Evolutionary conservation across 2,797 vertebrate species (phyloP).

Genomic region (Trachurus trachurus): DNA sequence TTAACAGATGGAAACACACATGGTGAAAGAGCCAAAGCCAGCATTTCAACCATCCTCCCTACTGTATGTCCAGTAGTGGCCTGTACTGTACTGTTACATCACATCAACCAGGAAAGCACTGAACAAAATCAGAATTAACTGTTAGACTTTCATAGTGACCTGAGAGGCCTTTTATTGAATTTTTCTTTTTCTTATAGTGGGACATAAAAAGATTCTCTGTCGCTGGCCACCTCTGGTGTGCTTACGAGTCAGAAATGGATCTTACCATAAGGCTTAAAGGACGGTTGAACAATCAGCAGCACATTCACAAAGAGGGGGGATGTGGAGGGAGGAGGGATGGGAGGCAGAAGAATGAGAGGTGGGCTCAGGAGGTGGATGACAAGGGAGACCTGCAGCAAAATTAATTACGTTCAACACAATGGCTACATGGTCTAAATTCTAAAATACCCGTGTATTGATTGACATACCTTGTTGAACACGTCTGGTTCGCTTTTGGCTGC

Average conservation of each 20-base stretch:
- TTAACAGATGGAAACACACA: slow-evolving; percentile 49
- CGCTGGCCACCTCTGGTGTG: slow-evolving; percentile 28
- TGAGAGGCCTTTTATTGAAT: slow-evolving; percentile 1
- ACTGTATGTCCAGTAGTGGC: slow-evolving; percentile 53
- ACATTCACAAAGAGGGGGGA: slow-evolving; percentile 45
- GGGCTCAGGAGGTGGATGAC: slow-evolving; percentile 19
- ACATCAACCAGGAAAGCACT: slow-evolving; percentile 44
- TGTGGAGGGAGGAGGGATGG: not conserved
- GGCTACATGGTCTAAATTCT: slow-evolving; percentile 49
- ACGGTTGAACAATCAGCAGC: slow-evolving; percentile 41
- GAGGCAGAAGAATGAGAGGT: slow-evolving; percentile 45
- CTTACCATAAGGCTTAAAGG: slow-evolving; percentile 30
- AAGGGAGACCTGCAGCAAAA: slow-evolving; percentile 47
- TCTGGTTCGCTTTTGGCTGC: slow-evolving; percentile 33
- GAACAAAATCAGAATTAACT: slow-evolving; percentile 37
- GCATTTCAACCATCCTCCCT: slow-evolving; percentile 29
- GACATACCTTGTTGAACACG: slow-evolving; percentile 49
- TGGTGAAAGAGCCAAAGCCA: slow-evolving; percentile 26
- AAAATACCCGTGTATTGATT: slow-evolving; percentile 50
- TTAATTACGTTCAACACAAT: slow-evolving; percentile 55
- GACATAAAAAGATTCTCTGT: slow-evolving; percentile 24
- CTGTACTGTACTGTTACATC: slow-evolving; percentile 50
- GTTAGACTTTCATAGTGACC: slow-evolving; percentile 18
- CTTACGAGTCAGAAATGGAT: slow-evolving; percentile 54
- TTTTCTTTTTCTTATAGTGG: slow-evolving; percentile 22